These are phyloP conservation scores for Murina feae DNA, from an alignment of 2,113 vertebrate species.

Conservation along the genomic window DNA sequence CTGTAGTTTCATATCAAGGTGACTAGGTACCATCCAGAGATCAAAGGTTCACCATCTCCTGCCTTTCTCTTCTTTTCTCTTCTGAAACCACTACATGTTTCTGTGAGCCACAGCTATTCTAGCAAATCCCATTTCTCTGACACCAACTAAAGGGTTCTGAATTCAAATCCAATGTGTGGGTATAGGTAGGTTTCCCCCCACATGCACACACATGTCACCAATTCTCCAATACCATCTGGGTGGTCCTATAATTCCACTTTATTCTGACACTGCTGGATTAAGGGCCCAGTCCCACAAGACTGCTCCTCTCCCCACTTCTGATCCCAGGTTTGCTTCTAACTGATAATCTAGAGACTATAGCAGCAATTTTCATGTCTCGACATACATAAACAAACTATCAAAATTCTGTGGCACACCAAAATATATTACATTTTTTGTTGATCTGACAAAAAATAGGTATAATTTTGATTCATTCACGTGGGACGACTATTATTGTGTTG, in stretches of 20 bases:
- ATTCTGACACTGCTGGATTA: not conserved
- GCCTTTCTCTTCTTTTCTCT: not conserved
- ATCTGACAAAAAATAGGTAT: not conserved
- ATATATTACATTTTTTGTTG: not conserved
- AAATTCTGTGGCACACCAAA: not conserved
- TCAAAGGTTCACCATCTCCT: not conserved
- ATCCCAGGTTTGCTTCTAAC: not conserved
- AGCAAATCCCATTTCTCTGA: not conserved
- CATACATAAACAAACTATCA: not conserved
- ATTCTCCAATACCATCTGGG: not conserved
- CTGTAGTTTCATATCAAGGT: not conserved
- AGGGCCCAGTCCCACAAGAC: not conserved
- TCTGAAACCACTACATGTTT: not conserved
- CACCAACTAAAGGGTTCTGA: not conserved
- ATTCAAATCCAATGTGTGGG: not conserved
- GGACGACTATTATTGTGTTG: not conserved
- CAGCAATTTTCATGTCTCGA: not conserved
- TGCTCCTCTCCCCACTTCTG: not conserved
- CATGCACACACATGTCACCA: not conserved
- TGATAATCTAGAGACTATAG: not conserved
- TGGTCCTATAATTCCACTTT: not conserved
- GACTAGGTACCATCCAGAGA: not conserved
- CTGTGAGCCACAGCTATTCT: not conserved
- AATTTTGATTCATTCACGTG: not conserved
- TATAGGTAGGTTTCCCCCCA: not conserved